Conservation (phyloP, 2,797 vertebrate species). For the Crypturellus tataupa region DNA sequence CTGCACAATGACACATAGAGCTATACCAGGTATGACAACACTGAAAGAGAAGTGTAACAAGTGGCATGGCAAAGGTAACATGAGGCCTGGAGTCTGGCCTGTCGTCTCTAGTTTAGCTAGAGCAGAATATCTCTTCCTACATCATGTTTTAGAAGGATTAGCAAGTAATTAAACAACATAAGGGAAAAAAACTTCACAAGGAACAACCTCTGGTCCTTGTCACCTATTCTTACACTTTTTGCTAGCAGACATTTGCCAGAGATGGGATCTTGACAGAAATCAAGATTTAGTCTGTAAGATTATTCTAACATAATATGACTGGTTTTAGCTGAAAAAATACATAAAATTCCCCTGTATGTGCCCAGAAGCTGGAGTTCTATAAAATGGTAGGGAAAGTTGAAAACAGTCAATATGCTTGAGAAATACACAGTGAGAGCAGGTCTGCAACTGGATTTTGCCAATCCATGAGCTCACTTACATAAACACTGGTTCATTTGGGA, state of each 20-base stretch:
- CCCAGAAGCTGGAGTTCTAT: background rate
- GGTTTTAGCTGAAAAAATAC: background rate
- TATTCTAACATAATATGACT: background rate
- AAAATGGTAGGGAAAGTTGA: background rate
- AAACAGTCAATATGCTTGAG: background rate
- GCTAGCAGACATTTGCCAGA: background rate
- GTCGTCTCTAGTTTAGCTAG: background rate
- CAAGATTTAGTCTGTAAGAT: background rate
- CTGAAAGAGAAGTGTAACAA: accelerated
- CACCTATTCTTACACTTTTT: background rate
- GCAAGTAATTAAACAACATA: background rate
- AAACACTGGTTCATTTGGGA: background rate
- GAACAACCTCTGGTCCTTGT: background rate
- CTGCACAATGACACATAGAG: background rate
- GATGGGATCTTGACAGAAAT: background rate
- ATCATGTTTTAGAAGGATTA: background rate
- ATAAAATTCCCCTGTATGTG: background rate
- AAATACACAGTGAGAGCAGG: background rate
- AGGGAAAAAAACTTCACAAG: background rate
- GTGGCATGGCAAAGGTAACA: accelerated
- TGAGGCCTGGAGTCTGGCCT: background rate
- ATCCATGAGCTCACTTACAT: background rate
- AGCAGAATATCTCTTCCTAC: background rate
- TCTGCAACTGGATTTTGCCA: background rate
- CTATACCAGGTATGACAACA: background rate